Evolutionary conservation across 2,888 invertebrate genomes (phyloP), one percentile per base, ranked within the genome.

Genomic region (Hartigia nigra): DNA sequence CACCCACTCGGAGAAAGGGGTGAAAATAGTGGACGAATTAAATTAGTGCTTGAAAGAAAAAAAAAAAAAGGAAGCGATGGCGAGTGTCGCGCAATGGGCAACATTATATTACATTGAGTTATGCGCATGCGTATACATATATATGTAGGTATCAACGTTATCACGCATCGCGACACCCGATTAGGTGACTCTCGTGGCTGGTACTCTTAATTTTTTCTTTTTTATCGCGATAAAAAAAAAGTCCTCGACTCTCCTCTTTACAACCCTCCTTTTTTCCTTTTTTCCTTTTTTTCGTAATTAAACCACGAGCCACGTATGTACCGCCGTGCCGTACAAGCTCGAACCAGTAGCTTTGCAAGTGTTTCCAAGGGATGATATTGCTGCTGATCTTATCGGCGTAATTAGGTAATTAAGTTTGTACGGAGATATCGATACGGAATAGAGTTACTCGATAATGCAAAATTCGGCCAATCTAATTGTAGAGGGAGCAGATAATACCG

Each of bases 401-500:
- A 55, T 55, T 23, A 55, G 23, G 55, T 23, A 55, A 55, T 55
- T 55, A 9, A 2, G 23, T 14, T 23, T 55, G 23, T 9, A 55
- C 23, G 55, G 1, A 23, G 23, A 55, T 9, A 55, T 55, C 55
- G 1, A 23, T 23, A 14, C 55, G 9, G 55, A 55, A 23, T 9
- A 23, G 23, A 9, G 23, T 55, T 9, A 55, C 9, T 55, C 55
- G 23, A 23, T 31, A 23, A 3, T 72, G 72, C 72, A 72, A 34
- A 72, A 72, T 72, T 72, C 31, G 31, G 12, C 23, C 9, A 23
- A 23, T 55, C 9, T 36, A 23, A 1, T 12, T 14, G 75, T 11
- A 23, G 34, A 12, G 23, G 31, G 23, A n/a, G 31, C 36, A 23
- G 78, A 83, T 83, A 85, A 84, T 84, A 82, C 81, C 84, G 84